Conservation (phyloP, 2,888 invertebrate species). For the Phoenoteleia sp. region DNA sequence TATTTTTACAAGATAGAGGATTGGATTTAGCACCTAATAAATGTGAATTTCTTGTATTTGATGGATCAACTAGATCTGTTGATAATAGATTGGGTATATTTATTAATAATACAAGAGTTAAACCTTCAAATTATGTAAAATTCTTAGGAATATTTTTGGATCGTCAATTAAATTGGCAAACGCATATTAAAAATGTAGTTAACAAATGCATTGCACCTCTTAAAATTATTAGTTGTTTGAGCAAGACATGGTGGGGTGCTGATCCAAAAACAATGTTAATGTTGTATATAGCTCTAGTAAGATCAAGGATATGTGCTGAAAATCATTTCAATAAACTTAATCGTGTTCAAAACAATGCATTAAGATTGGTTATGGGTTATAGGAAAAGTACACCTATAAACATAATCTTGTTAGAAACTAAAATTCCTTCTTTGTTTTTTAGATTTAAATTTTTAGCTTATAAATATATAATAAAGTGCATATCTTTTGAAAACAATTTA, state of each 20-base stretch:
- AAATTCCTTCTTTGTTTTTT: slow-evolving; percentile 25
- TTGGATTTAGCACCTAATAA: too few relatives aligned
- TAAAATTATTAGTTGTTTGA: slow-evolving; percentile 44
- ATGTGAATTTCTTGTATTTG: too few relatives aligned
- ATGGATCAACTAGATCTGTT: too few relatives aligned
- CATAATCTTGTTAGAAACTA: slow-evolving; percentile 48
- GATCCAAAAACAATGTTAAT: not conserved
- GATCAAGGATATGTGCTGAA: slow-evolving; percentile 11
- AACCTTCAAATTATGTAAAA: not conserved
- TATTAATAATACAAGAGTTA: slow-evolving; percentile 2
- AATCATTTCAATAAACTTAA: slow-evolving; percentile 21
- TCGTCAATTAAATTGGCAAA: not conserved
- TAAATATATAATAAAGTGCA: slow-evolving; percentile 35
- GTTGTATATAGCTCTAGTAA: slow-evolving; percentile 17
- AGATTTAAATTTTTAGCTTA: slow-evolving; percentile 39
- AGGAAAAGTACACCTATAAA: slow-evolving; percentile 60
- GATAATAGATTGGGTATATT: slow-evolving; percentile 1
- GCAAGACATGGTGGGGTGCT: slow-evolving; percentile 53
- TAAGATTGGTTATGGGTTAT: slow-evolving; percentile 59
- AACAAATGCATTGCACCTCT: not conserved
- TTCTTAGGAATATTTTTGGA: slow-evolving; percentile 40
- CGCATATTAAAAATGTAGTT: not conserved
- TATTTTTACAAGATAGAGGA: too few relatives aligned
- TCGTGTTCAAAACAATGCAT: slow-evolving; percentile 34
- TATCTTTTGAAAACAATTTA: not conserved